Conservation (phyloP, 2,113 vertebrate species). For the Morone saxatilis region DNA sequence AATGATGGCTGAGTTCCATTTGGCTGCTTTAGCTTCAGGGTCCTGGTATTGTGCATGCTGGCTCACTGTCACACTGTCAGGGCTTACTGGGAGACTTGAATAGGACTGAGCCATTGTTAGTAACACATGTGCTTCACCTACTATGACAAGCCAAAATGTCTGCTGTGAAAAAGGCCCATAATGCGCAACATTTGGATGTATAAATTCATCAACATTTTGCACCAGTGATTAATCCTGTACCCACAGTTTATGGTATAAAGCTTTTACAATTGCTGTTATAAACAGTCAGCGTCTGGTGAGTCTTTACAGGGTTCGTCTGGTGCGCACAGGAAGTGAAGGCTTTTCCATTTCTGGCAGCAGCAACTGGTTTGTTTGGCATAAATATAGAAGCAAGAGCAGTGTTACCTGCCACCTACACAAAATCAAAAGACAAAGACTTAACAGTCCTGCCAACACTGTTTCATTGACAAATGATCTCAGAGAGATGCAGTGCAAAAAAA, state of each 20-base stretch:
- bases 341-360: constrained; percentile 62
- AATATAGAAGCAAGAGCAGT: constrained; percentile 58
- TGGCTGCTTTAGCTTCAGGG: not conserved
- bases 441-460: constrained; percentile 44
- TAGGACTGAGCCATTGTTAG: not conserved
- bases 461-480: constrained; percentile 47
- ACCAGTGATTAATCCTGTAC: not conserved
- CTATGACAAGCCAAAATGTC: not conserved
- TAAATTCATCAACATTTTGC: constrained; percentile 1
- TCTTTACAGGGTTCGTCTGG: constrained; percentile 37
- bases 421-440: constrained; percentile 53
- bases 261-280: constrained; percentile 23
- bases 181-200: not conserved
- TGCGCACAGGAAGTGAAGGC: constrained; percentile 46
- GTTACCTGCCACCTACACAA: constrained; percentile 55
- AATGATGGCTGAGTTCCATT: not conserved
- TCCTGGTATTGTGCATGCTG: not conserved
- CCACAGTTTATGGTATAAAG: constrained; percentile 7
- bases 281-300: constrained; percentile 39
- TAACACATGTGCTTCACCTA: not conserved
- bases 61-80: not conserved
- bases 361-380: constrained; percentile 56
- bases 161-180: not conserved
- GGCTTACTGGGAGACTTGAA: too few species aligned
- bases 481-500: constrained; percentile 1